phyloP scores from a whole-genome alignment of 2,888 invertebrate species.

The Brenthis hecate region DNA sequence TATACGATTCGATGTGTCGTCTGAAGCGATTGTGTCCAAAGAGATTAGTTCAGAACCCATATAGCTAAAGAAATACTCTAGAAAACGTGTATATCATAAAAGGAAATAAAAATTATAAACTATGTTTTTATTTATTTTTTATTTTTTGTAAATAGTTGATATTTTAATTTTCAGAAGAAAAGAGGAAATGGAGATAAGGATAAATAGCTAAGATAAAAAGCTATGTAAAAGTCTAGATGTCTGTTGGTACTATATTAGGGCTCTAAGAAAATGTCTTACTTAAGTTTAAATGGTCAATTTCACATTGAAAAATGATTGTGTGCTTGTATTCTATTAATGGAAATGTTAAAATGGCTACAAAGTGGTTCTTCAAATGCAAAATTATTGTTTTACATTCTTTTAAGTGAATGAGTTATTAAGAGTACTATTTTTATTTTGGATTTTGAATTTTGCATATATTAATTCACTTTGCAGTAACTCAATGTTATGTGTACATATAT shows the following conservation, averaged over 20 bases:
- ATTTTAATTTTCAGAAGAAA: slow-evolving; percentile 53
- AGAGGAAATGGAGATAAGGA: slow-evolving; percentile 49
- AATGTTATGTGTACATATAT: slow-evolving; percentile 7
- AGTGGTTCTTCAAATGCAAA: not conserved
- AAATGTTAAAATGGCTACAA: not conserved
- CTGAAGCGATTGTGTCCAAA: slow-evolving; percentile 65
- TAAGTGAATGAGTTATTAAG: not conserved
- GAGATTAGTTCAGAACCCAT: slow-evolving; percentile 58
- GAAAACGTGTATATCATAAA: slow-evolving; percentile 19
- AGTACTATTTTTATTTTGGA: no score
- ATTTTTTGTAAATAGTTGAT: slow-evolving; percentile 25
- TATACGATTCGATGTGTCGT: slow-evolving; percentile 73
- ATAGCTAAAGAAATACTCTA: slow-evolving; percentile 23
- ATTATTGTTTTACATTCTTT: not conserved
- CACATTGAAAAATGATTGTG: slow-evolving; percentile 24
- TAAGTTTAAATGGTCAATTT: slow-evolving; percentile 32
- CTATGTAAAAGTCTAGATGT: slow-evolving; percentile 30
- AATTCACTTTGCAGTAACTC: slow-evolving; percentile 1
- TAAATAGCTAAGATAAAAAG: slow-evolving; percentile 43
- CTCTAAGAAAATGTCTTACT: slow-evolving; percentile 31
- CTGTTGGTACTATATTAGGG: slow-evolving; percentile 31
- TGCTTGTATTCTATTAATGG: slow-evolving; percentile 18
- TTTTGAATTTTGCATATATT: no score
- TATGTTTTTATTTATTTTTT: slow-evolving; percentile 13
- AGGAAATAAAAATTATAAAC: slow-evolving; percentile 18